Percentiles rank a stretch among this genome's conserved stretches.
Conservation (phyloP, 2,797 vertebrate species). For the Florisuga fusca region DNA sequence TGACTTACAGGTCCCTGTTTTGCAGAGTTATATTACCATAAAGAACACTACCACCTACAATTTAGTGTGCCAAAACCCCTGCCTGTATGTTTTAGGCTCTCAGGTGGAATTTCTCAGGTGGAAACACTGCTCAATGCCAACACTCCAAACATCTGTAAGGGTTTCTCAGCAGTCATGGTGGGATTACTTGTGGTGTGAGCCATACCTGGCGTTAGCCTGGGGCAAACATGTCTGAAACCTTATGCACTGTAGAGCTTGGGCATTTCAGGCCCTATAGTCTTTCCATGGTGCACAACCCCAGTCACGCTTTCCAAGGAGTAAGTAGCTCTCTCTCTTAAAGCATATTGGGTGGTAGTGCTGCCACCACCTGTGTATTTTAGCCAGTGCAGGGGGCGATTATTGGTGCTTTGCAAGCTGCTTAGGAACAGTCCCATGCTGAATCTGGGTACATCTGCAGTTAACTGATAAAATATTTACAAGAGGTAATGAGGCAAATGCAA, state of each 20-base stretch:
- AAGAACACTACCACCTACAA: neutral
- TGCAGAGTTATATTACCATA: neutral
- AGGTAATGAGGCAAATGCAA: neutral
- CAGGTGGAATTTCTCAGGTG: neutral
- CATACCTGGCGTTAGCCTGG: neutral
- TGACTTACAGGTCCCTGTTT: neutral
- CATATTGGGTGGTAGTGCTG: neutral
- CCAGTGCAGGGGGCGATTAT: neutral
- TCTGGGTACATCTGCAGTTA: neutral
- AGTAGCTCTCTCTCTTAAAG: neutral
- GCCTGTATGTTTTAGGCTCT: neutral
- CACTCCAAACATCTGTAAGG: fast-evolving
- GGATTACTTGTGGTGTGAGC: neutral
- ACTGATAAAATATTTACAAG: neutral
- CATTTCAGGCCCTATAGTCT: neutral
- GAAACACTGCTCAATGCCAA: neutral
- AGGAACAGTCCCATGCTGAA: neutral
- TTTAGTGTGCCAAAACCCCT: neutral
- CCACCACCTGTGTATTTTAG: conserved; percentile 2
- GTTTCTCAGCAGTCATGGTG: neutral
- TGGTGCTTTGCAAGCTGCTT: neutral
- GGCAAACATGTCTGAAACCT: neutral
- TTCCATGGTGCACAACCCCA: neutral
- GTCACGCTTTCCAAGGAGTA: neutral
- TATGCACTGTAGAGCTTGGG: neutral